Evolutionary conservation across 1,140 invertebrate genomes (phyloP).

Genomic region (Drosophila truncata): DNA sequence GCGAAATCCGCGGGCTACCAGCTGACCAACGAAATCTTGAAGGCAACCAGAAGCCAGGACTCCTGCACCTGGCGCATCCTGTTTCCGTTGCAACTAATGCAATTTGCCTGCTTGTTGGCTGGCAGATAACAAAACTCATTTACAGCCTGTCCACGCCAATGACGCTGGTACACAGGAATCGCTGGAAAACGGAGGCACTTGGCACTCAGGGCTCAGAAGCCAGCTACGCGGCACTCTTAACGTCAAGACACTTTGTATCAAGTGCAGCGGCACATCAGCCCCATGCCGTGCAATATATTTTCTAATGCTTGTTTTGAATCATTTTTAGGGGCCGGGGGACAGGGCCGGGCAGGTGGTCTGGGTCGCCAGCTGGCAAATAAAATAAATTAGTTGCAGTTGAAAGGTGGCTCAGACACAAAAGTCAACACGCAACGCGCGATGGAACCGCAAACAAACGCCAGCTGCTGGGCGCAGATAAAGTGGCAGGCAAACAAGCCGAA

Average conservation of each 20-base stretch:
- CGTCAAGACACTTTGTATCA: conserved; percentile 67
- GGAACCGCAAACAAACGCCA: conserved; percentile 81
- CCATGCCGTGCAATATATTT: conserved; percentile 64
- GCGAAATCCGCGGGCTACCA: not conserved
- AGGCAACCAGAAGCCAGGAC: conserved; percentile 10
- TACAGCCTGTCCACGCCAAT: conserved; percentile 43
- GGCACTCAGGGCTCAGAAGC: not conserved
- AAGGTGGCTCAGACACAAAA: conserved; percentile 81
- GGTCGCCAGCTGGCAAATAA: conserved; percentile 74
- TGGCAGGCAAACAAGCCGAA: conserved; percentile 70
- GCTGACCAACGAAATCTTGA: not conserved
- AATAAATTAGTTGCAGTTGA: conserved; percentile 83
- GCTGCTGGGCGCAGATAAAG: conserved; percentile 80
- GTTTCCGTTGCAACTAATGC: conserved; percentile 42
- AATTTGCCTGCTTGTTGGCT: conserved; percentile 62
- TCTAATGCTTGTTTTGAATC: conserved; percentile 83
- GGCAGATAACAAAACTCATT: conserved; percentile 74
- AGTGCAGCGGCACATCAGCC: conserved; percentile 47
- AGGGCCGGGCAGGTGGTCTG: not conserved
- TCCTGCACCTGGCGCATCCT: conserved; percentile 15
- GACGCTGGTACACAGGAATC: conserved; percentile 42
- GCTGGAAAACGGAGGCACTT: conserved; percentile 24
- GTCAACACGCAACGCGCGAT: conserved; percentile 80
- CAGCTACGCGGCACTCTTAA: conserved; percentile 29
- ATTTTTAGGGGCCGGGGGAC: conserved; percentile 45